Conservation (phyloP, 2,888 invertebrate species). For the Tetrapedia diversipes region DNA sequence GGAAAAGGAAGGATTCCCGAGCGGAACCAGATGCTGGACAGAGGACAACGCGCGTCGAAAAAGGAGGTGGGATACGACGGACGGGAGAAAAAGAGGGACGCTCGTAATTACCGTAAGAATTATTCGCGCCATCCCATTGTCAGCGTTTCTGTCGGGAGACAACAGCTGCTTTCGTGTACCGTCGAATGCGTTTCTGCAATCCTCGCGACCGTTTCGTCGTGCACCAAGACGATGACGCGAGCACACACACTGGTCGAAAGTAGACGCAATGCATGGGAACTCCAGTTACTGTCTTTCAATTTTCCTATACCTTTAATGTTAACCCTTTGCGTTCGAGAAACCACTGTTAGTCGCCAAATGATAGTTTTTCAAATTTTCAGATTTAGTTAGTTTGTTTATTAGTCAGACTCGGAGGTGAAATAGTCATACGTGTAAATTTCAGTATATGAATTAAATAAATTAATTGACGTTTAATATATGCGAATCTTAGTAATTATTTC, state of each 20-base stretch:
- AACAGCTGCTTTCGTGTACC: conserved; percentile 61
- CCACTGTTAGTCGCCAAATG: too few species aligned
- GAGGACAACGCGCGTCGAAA: conserved; percentile 25
- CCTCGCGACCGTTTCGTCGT: neutral
- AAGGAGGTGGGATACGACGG: too few species aligned
- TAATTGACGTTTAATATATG: too few species aligned
- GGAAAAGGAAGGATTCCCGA: conserved; percentile 21
- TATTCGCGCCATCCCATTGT: conserved; percentile 65
- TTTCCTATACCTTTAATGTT: neutral
- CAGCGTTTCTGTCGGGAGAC: conserved; percentile 64
- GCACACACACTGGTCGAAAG: neutral
- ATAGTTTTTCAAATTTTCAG: too few species aligned
- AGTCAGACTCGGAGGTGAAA: too few species aligned
- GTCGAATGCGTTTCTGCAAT: conserved; percentile 52
- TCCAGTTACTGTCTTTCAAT: neutral
- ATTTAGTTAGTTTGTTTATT: too few species aligned
- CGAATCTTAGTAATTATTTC: too few species aligned
- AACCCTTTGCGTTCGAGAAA: too few species aligned
- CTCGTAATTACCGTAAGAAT: conserved; percentile 66
- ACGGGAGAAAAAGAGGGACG: conserved; percentile 18
- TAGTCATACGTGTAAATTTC: too few species aligned
- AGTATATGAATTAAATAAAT: too few species aligned
- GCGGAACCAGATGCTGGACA: conserved; percentile 40
- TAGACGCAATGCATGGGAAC: neutral
- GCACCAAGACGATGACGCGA: too few species aligned